Conservation (phyloP, 1,140 invertebrate genomes). For the Drosophila ercepeae region DNA sequence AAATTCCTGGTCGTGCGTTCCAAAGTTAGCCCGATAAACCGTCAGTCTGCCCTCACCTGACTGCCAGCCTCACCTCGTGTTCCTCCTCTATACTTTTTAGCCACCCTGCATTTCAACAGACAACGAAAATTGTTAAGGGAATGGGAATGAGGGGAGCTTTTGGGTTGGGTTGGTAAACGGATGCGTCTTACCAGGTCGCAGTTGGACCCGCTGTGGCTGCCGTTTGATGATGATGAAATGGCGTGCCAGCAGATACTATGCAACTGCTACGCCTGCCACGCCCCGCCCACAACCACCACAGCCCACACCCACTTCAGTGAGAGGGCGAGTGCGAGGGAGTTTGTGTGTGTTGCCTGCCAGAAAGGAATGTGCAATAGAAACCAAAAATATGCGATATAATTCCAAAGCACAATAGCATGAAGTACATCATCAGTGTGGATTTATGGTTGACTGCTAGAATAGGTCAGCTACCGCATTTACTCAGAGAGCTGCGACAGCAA, state of each 20-base stretch:
- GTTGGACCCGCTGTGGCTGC: slow-evolving; percentile 39
- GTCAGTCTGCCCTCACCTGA: slow-evolving; percentile 1
- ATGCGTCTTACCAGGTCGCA: slow-evolving; percentile 41
- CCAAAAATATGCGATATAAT: slow-evolving; percentile 82
- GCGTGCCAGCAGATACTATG: slow-evolving; percentile 67
- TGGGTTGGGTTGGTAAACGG: slow-evolving; percentile 23
- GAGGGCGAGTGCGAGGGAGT: neutral
- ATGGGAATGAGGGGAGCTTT: neutral
- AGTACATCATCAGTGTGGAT: slow-evolving; percentile 82
- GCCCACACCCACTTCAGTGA: neutral
- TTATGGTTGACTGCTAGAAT: slow-evolving; percentile 81
- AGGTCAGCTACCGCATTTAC: slow-evolving; percentile 80
- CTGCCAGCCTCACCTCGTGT: neutral
- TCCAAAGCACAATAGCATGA: slow-evolving; percentile 81
- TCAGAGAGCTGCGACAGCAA: slow-evolving; percentile 33
- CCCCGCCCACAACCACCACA: slow-evolving; percentile 7
- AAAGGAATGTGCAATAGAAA: slow-evolving; percentile 81
- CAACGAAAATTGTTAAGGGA: slow-evolving; percentile 52
- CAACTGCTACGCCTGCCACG: slow-evolving; percentile 29
- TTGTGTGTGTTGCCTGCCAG: slow-evolving; percentile 55
- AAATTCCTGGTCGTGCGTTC: slow-evolving; percentile 48
- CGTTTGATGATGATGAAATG: slow-evolving; percentile 80
- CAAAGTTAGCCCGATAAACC: slow-evolving; percentile 21
- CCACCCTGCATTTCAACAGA: slow-evolving; percentile 66
- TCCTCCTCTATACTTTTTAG: neutral